A percentile compares a stretch with the other conserved stretches of the same genome.
Conservation (phyloP, 2,888 invertebrate genomes). For the Diaperis boleti region DNA sequence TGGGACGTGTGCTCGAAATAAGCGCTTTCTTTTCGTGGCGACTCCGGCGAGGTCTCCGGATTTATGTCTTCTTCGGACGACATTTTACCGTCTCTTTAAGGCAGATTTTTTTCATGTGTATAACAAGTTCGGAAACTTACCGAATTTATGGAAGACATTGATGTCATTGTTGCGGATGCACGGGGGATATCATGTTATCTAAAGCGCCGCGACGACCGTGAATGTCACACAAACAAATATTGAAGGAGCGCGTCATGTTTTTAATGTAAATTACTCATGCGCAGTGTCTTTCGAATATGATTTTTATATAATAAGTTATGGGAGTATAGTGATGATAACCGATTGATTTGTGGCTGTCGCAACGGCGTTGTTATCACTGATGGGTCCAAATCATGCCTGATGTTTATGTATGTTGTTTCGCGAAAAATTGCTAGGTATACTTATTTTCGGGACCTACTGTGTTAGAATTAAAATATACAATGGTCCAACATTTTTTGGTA, state of each 20-base stretch:
- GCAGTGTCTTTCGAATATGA: constrained; percentile 36
- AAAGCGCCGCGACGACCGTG: constrained; percentile 46
- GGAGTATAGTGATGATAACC: constrained; percentile 7
- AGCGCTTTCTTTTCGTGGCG: constrained; percentile 45
- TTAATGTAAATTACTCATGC: constrained; percentile 46
- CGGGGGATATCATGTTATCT: constrained; percentile 40
- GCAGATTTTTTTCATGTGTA: no score
- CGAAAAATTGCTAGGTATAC: no score
- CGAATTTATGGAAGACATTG: constrained; percentile 2
- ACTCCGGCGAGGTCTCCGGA: constrained; percentile 39
- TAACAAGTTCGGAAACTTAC: not conserved
- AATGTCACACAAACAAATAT: constrained; percentile 44
- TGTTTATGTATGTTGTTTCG: no score
- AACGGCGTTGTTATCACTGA: no score
- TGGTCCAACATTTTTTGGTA: no score
- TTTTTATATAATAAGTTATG: constrained; percentile 22
- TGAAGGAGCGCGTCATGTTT: constrained; percentile 41
- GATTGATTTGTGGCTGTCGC: constrained; percentile 16
- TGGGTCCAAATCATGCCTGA: no score
- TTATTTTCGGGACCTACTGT: no score
- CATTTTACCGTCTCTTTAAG: constrained; percentile 38
- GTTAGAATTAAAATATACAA: no score
- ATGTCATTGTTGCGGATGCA: constrained; percentile 30
- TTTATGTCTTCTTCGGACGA: constrained; percentile 51
- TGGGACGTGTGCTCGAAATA: constrained; percentile 57